Percentiles rank a stretch among this genome's conserved stretches.
These are phyloP conservation scores for Psittacula cyanocephala DNA, from an alignment of 2,113 vertebrate genomes.

Conservation along the genomic window DNA sequence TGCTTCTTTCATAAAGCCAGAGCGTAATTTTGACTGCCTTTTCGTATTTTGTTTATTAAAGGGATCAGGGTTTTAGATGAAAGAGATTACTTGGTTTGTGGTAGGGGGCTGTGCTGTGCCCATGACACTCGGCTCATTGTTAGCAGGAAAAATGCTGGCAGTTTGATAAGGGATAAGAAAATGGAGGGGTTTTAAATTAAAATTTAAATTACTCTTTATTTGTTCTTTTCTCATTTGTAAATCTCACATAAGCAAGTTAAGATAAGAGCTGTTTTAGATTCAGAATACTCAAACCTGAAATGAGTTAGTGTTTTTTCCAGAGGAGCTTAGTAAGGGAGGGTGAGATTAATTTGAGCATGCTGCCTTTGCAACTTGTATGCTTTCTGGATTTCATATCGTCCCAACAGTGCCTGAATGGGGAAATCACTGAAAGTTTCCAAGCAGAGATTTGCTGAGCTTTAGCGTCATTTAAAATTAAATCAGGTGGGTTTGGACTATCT, in stretches of 20 bases:
- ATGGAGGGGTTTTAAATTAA: slow-evolving; percentile 80
- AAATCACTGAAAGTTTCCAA: not conserved
- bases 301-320: slow-evolving; percentile 36
- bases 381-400: slow-evolving; percentile 58
- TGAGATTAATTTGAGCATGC: not conserved
- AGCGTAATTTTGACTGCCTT: slow-evolving; percentile 81
- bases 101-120: slow-evolving; percentile 70
- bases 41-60: slow-evolving; percentile 89
- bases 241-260: slow-evolving; percentile 76
- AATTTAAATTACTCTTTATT: slow-evolving; percentile 84
- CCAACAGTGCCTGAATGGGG: not conserved
- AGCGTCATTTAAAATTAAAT: not conserved
- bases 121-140: slow-evolving; percentile 79
- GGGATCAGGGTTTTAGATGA: slow-evolving; percentile 83
- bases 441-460: slow-evolving; percentile 6
- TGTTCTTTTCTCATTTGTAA: slow-evolving; percentile 78
- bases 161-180: slow-evolving; percentile 84
- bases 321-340: not conserved
- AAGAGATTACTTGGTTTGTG: slow-evolving; percentile 82
- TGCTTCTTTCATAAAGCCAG: slow-evolving; percentile 82
- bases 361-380: slow-evolving; percentile 38
- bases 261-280: slow-evolving; percentile 75
- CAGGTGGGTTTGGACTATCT: not conserved
- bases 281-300: slow-evolving; percentile 58
- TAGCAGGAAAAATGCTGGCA: slow-evolving; percentile 77